Evolutionary conservation across 2,797 vertebrate genomes (phyloP), one percentile per base, ranked within the genome.

Genomic region (Pagetopsis macropterus): DNA sequence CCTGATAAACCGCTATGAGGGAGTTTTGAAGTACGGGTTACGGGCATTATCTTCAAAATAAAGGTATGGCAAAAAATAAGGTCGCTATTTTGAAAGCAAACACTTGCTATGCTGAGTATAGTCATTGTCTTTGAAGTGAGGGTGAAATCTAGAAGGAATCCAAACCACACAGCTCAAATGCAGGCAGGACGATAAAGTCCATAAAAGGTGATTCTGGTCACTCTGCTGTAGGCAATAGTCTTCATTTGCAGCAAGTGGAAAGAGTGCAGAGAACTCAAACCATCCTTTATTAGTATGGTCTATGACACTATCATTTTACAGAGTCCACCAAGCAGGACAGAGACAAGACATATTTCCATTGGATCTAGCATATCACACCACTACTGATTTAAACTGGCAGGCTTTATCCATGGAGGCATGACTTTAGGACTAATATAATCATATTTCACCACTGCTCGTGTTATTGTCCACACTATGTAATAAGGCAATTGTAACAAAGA

Each of bases 1-100:
- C 55, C 64, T 63, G 59, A 44, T 59, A 41, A 70, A 56, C 66
- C 37, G 70, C 49, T 44, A 37, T 40, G 57, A 54, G 23, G 16
- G 72, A 37, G 44, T 43, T 21, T 66, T 33, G 61, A 76, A 83
- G 71, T 74, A 72, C 15, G 12, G 65, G 68, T 77, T 75, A 43
- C n/a, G 1, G 12, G 44, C 27, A 31, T 43, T 81, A 80, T 77
- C 84, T 84, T 80, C 74, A 87, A 85, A 92, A 89, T 83, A 90
- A 79, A 85, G 65, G 67, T 68, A 60, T 60, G 65, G 55, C 57
- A 75, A 73, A 72, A 69, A 65, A 48, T 15, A 45, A 41, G 67
- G 64, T 54, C 43, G 72, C 65, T 85, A 84, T 86, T 91, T 72
- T 68, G 77, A 63, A 49, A 75, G 70, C 64, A 89, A 90, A 89